A percentile compares a stretch with the other conserved stretches of the same genome.
These are phyloP conservation scores for Archips xylosteana DNA, from an alignment of 2,888 invertebrate genomes.

Conservation along the genomic window DNA sequence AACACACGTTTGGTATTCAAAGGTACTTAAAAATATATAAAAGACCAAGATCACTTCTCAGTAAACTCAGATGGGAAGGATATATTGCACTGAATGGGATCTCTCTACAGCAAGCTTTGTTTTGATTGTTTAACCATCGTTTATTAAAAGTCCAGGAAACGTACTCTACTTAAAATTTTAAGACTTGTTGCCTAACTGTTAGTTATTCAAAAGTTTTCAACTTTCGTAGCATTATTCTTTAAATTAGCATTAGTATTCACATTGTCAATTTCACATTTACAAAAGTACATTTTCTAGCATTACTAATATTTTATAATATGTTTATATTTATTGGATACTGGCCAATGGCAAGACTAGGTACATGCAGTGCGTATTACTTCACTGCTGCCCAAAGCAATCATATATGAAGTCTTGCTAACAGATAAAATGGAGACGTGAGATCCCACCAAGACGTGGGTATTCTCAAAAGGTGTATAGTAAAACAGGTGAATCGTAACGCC, in stretches of 20 bases:
- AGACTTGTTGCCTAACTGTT: not conserved
- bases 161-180: not conserved
- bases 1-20: too few species aligned
- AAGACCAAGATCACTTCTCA: too few species aligned
- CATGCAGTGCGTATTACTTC: not conserved
- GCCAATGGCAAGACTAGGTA: not conserved
- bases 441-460: not conserved
- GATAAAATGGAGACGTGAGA: not conserved
- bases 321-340: not conserved
- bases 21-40: too few species aligned
- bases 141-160: not conserved
- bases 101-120: not conserved
- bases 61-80: too few species aligned
- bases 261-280: constrained; percentile 1
- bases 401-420: not conserved
- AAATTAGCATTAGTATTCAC: not conserved
- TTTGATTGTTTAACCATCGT: not conserved
- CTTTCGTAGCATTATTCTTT: constrained; percentile 14
- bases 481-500: constrained; percentile 11
- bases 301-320: not conserved
- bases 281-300: constrained; percentile 1
- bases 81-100: too few species aligned
- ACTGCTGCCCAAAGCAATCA: not conserved
- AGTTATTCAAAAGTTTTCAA: constrained; percentile 22
- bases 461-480: constrained; percentile 3